These are phyloP conservation scores for Linurgus olivaceus DNA, from an alignment of 2,797 vertebrate species.

Conservation along the genomic window DNA sequence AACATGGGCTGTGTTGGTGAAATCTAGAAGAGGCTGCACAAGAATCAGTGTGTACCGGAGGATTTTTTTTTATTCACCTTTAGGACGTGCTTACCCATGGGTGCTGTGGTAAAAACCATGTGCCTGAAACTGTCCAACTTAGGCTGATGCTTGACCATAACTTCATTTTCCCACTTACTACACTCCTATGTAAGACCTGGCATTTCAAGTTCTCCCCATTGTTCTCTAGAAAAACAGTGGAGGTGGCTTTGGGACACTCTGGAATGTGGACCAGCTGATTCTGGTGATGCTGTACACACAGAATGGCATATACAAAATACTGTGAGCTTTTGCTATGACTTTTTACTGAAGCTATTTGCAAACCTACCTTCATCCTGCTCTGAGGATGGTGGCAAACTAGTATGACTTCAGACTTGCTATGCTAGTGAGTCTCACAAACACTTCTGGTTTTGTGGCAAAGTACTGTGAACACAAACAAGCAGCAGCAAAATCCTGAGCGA, in stretches of 20 bases:
- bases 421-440: background rate
- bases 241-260: background rate
- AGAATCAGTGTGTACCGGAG: constrained; percentile 24
- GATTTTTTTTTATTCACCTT: constrained; percentile 48
- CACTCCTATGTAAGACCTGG: background rate
- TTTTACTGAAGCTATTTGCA: background rate
- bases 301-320: constrained; percentile 20
- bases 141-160: background rate
- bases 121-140: constrained; percentile 56
- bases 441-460: background rate
- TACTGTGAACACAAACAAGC: background rate
- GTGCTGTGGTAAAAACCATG: constrained; percentile 15
- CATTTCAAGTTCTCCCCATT: background rate
- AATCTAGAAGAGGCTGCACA: background rate
- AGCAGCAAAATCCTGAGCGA: background rate
- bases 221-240: background rate
- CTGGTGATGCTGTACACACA: background rate
- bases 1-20: background rate
- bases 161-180: background rate
- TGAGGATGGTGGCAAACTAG: background rate
- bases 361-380: background rate
- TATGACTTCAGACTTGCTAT: background rate
- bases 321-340: constrained; percentile 39
- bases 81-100: background rate
- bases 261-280: background rate